Evolutionary conservation across 2,888 invertebrate species (phyloP).

Genomic region (Parelbella ahira): DNA sequence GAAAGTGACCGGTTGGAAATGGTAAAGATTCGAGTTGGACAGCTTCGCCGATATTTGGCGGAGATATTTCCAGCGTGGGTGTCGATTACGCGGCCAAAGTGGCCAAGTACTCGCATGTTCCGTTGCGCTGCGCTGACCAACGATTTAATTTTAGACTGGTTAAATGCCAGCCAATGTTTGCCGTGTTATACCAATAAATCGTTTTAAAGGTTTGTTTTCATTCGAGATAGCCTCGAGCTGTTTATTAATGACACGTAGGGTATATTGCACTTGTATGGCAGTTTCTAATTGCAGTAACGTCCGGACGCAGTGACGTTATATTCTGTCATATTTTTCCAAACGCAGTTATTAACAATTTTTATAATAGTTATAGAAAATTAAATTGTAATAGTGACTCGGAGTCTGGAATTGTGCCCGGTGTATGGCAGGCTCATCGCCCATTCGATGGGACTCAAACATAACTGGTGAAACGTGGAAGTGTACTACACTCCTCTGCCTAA

Average conservation of each 20-base stretch:
- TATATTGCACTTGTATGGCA: constrained; percentile 4
- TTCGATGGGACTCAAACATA: too few species aligned
- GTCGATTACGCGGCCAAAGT: constrained; percentile 58
- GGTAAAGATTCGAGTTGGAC: constrained; percentile 10
- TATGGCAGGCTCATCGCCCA: too few species aligned
- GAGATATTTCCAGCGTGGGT: constrained; percentile 49
- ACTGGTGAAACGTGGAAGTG: too few species aligned
- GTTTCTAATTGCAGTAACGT: constrained; percentile 1
- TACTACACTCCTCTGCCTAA: too few species aligned
- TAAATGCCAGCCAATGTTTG: constrained; percentile 71
- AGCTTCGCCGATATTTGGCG: constrained; percentile 23
- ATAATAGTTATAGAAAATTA: too few species aligned
- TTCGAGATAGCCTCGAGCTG: constrained; percentile 34
- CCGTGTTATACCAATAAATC: constrained; percentile 50
- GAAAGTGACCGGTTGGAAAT: constrained; percentile 12
- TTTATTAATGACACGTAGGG: constrained; percentile 28
- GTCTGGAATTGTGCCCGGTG: too few species aligned
- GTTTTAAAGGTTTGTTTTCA: constrained; percentile 58
- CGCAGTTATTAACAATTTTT: too few species aligned
- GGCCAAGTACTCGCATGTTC: constrained; percentile 42
- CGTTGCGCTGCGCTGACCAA: constrained; percentile 48
- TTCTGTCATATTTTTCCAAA: too few species aligned
- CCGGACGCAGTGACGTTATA: constrained; percentile 15
- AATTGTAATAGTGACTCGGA: too few species aligned
- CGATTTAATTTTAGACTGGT: constrained; percentile 64